A percentile compares a stretch with the other conserved stretches of the same genome.
These are phyloP conservation scores for Eupithecia abbreviata DNA, from an alignment of 2,888 invertebrate species.

Conservation along the genomic window DNA sequence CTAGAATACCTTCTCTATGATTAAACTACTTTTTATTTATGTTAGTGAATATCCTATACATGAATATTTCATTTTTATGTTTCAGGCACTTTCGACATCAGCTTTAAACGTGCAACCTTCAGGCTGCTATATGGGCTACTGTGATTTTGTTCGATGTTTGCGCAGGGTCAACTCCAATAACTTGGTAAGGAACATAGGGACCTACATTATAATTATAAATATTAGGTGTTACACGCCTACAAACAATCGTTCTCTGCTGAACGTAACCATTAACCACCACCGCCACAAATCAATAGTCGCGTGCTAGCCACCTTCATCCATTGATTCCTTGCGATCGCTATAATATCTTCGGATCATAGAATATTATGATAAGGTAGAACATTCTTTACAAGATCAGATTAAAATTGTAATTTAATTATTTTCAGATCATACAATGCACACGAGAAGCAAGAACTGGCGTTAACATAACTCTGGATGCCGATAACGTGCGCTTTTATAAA, in stretches of 20 bases:
- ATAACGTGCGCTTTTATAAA: conserved; percentile 82
- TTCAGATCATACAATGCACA: conserved; percentile 82
- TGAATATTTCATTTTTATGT: conserved; percentile 20
- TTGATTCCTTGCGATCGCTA: too few relatives aligned
- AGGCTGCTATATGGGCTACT: conserved; percentile 84
- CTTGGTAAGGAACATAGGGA: conserved; percentile 68
- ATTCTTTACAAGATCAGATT: background rate
- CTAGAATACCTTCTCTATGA: too few relatives aligned
- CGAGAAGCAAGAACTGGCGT: conserved; percentile 80
- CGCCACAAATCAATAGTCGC: too few relatives aligned
- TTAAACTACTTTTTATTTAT: background rate
- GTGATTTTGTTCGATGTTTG: conserved; percentile 85
- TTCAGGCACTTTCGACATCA: conserved; percentile 72
- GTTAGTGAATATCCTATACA: background rate
- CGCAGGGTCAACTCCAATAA: conserved; percentile 82
- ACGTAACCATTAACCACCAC: too few relatives aligned
- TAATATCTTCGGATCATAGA: background rate
- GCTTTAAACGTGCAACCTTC: conserved; percentile 76
- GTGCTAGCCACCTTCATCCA: too few relatives aligned
- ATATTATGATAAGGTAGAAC: background rate
- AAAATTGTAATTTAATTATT: conserved; percentile 27
- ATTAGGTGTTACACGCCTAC: too few relatives aligned
- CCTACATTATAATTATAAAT: background rate
- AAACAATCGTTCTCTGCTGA: too few relatives aligned
- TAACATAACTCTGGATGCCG: conserved; percentile 74